These are phyloP conservation scores for Ptychodera flava DNA, from an alignment of 35 echinoderm and acorn worm species.

Conservation along the genomic window DNA sequence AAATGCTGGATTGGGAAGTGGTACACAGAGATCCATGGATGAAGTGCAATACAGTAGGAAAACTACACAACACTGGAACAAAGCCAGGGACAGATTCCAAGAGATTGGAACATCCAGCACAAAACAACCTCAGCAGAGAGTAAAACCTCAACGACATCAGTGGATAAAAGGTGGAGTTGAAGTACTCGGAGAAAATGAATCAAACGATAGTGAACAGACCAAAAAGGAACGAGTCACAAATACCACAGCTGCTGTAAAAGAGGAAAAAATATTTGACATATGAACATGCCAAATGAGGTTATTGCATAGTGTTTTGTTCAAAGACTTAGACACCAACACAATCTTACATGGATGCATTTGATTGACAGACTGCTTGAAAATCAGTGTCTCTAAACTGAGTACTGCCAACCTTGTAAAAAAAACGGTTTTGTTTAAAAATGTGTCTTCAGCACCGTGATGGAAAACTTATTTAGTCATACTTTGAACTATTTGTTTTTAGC, in stretches of 20 bases:
- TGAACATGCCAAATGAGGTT: too few species aligned
- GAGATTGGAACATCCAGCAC: neutral
- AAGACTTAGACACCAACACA: too few species aligned
- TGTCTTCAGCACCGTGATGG: too few species aligned
- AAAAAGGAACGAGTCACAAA: neutral
- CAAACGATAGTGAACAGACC: neutral
- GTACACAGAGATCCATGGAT: neutral
- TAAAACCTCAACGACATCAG: neutral
- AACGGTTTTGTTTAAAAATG: too few species aligned
- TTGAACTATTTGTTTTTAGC: too few species aligned
- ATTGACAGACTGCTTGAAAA: too few species aligned
- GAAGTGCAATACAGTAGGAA: neutral
- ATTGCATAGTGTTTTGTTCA: too few species aligned
- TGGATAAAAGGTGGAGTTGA: neutral
- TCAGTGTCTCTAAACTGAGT: too few species aligned
- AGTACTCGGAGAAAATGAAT: neutral
- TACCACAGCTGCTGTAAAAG: neutral
- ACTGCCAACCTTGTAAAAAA: too few species aligned
- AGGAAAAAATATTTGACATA: neutral
- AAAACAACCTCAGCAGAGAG: neutral
- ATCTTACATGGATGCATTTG: too few species aligned
- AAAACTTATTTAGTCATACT: too few species aligned
- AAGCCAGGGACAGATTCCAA: slow-evolving; percentile 2
- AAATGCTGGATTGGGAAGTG: slow-evolving; percentile 6
- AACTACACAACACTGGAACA: neutral